Conservation (phyloP, 2,888 invertebrate genomes). For the Lymantria monacha region DNA sequence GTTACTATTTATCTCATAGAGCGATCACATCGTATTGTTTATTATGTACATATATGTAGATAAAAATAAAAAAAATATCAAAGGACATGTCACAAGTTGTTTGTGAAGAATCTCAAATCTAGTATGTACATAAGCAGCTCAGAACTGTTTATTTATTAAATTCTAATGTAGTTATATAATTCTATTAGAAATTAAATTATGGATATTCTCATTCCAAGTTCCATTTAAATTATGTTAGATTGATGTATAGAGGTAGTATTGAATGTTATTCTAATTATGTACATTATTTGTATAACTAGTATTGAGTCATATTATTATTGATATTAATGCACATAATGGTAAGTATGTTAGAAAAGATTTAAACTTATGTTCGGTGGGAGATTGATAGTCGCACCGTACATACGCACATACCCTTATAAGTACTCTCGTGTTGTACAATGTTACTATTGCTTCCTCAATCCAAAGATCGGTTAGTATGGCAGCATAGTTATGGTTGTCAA, state of each 20-base stretch:
- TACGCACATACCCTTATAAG: constrained; percentile 65
- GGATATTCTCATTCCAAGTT: constrained; percentile 57
- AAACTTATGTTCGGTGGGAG: constrained; percentile 24
- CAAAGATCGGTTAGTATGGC: constrained; percentile 66
- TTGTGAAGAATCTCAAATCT: constrained; percentile 70
- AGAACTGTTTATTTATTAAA: constrained; percentile 61
- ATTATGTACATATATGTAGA: constrained; percentile 51
- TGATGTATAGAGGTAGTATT: constrained; percentile 57
- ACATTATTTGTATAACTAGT: constrained; percentile 51
- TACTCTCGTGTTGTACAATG: constrained; percentile 47
- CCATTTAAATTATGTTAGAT: constrained; percentile 50
- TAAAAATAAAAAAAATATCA: constrained; percentile 46
- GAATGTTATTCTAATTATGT: constrained; percentile 60
- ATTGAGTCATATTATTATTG: constrained; percentile 56
- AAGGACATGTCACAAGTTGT: constrained; percentile 47
- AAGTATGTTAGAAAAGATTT: constrained; percentile 34
- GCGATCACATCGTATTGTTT: constrained; percentile 49
- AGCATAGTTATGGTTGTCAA: constrained; percentile 11
- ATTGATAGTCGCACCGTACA: constrained; percentile 6
- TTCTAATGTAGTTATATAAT: constrained; percentile 46
- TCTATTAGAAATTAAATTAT: constrained; percentile 43
- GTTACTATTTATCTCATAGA: constrained; percentile 37
- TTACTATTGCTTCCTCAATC: constrained; percentile 59
- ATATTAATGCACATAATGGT: constrained; percentile 55
- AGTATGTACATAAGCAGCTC: constrained; percentile 58